These are phyloP conservation scores for Palythoa grandiflora DNA, from an alignment of 92 coral and sea anemone genomes.

Conservation along the genomic window DNA sequence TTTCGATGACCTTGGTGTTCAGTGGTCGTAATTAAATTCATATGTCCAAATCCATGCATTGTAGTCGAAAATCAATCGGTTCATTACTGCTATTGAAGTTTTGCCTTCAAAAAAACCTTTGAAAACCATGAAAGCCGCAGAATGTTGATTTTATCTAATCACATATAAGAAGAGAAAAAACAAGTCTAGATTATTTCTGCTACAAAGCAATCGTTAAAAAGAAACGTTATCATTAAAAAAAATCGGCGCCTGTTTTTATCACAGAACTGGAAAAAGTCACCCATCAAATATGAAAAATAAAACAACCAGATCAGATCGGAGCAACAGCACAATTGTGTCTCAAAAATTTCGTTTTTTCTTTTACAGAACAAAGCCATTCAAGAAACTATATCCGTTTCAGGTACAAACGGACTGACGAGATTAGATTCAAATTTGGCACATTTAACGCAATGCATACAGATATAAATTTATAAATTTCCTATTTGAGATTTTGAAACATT, in stretches of 20 bases:
- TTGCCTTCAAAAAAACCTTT: constrained; percentile 1
- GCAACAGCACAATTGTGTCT: constrained; percentile 1
- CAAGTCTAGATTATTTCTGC: not conserved
- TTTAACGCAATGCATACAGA: not conserved
- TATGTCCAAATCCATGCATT: constrained; percentile 34
- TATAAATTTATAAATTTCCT: constrained; percentile 18
- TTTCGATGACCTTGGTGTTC: not conserved
- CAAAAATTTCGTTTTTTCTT: not conserved
- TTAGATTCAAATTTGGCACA: not conserved
- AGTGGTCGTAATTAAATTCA: constrained; percentile 7
- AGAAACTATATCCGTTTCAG: constrained; percentile 14
- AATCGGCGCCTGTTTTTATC: not conserved
- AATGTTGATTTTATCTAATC: constrained; percentile 30
- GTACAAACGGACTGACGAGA: not conserved
- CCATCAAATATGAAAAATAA: not conserved
- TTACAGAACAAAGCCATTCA: not conserved
- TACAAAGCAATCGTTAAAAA: not conserved
- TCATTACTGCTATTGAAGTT: constrained; percentile 31
- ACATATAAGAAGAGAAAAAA: not conserved
- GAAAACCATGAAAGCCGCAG: constrained; percentile 12
- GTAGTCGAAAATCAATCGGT: constrained; percentile 31
- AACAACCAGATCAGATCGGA: not conserved
- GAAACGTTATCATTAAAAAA: not conserved
- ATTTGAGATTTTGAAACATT: constrained; percentile 3
- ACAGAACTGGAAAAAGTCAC: not conserved